A percentile compares a stretch with the other conserved stretches of the same genome.
Evolutionary conservation across 2,113 vertebrate genomes (phyloP).

Genomic region (Heterochromis multidens): DNA sequence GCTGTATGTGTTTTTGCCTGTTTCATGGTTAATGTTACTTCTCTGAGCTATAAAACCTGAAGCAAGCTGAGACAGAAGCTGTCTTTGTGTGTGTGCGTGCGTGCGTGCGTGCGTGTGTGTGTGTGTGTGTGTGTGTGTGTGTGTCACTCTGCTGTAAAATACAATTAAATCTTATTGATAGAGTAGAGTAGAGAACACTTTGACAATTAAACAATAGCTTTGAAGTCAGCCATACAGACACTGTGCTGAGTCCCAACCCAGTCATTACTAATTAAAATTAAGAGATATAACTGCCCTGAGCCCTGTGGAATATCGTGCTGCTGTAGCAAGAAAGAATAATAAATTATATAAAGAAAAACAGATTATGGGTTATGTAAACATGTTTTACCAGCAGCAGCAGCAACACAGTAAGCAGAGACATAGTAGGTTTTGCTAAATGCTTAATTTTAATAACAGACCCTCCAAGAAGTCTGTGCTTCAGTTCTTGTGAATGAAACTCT

Average conservation of each 20-base stretch:
- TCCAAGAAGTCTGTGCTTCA: neutral
- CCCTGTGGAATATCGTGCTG: neutral
- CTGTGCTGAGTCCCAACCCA: neutral
- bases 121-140: neutral
- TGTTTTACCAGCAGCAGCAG: neutral
- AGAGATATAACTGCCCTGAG: neutral
- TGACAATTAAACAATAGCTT: neutral
- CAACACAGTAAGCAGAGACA: neutral
- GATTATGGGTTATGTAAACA: neutral
- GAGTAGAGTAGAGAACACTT: accelerated
- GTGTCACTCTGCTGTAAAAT: neutral
- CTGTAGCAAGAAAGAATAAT: neutral
- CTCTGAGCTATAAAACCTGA: slow-evolving; percentile 51
- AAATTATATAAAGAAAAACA: neutral
- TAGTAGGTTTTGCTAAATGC: neutral
- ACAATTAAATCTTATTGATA: neutral
- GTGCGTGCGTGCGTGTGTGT: neutral
- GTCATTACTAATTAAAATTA: neutral
- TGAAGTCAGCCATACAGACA: neutral
- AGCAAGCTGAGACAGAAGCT: neutral
- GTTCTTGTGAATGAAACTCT: neutral
- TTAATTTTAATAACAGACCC: neutral
- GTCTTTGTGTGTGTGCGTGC: neutral
- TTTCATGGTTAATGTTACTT: slow-evolving; percentile 3
- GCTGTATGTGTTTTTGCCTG: slow-evolving; percentile 17